Conservation (phyloP, 2,888 invertebrate species). For the Leucophora obtusa region DNA sequence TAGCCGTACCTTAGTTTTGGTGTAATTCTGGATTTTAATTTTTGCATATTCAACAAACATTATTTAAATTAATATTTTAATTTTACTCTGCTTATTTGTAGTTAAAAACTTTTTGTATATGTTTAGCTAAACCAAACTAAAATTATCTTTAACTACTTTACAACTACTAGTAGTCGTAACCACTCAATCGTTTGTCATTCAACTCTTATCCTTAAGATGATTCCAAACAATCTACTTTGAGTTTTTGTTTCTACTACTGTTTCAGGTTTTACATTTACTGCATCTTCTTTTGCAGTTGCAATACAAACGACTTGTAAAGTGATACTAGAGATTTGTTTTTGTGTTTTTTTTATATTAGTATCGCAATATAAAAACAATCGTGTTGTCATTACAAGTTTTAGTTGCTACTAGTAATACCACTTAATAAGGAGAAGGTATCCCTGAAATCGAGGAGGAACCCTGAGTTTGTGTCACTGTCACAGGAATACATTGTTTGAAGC, state of each 20-base stretch:
- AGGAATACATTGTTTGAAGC: too few relatives aligned
- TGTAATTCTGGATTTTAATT: conserved; percentile 35
- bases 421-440: neutral
- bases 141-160: conserved; percentile 32
- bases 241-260: conserved; percentile 1
- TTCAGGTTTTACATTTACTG: neutral
- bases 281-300: neutral
- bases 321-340: neutral
- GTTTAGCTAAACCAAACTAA: conserved; percentile 24
- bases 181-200: conserved; percentile 54
- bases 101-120: neutral
- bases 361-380: neutral
- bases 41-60: conserved; percentile 40
- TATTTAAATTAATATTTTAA: neutral
- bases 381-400: neutral
- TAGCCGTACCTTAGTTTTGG: neutral
- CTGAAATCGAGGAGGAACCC: too few relatives aligned
- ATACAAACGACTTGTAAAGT: neutral
- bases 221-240: conserved; percentile 39
- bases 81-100: neutral
- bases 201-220: conserved; percentile 42
- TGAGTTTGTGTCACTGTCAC: too few relatives aligned
- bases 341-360: neutral
- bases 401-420: neutral
- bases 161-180: conserved; percentile 24